A percentile compares a stretch with the other conserved stretches of the same genome.
Conservation (phyloP, 2,113 vertebrate species). For the Pangasianodon hypophthalmus region DNA sequence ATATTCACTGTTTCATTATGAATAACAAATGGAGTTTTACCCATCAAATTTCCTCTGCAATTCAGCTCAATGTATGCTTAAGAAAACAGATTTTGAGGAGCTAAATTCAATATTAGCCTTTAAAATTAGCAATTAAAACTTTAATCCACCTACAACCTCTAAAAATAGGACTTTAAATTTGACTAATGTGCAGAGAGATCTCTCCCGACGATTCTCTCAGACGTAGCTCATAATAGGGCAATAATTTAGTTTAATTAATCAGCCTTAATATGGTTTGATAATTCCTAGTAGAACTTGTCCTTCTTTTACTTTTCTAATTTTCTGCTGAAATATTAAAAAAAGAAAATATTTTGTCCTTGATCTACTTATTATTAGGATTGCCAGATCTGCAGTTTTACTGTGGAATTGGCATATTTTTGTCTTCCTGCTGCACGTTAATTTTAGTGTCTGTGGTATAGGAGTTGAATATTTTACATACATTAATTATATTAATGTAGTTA, state of each 20-base stretch:
- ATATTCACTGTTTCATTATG: slow-evolving; percentile 39
- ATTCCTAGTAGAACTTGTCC: slow-evolving; percentile 23
- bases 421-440: neutral
- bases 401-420: neutral
- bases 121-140: slow-evolving; percentile 67
- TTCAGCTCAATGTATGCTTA: slow-evolving; percentile 30
- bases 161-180: slow-evolving; percentile 71
- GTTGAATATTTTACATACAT: neutral
- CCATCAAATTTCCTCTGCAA: slow-evolving; percentile 9
- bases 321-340: neutral
- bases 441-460: neutral
- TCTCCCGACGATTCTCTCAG: slow-evolving; percentile 68
- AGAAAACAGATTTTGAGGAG: slow-evolving; percentile 41
- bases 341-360: neutral
- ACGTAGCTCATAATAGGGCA: slow-evolving; percentile 65
- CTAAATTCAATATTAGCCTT: slow-evolving; percentile 57
- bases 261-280: slow-evolving; percentile 59
- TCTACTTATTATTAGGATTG: too few species aligned
- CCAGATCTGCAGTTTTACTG: neutral
- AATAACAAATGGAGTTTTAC: slow-evolving; percentile 27
- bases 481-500: neutral
- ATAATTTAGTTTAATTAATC: slow-evolving; percentile 73
- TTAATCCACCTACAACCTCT: slow-evolving; percentile 69
- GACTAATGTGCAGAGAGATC: slow-evolving; percentile 68
- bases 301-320: slow-evolving; percentile 11